Evolutionary conservation across 2,888 invertebrate genomes (phyloP).

Genomic region (Eurytoma adleriae): DNA sequence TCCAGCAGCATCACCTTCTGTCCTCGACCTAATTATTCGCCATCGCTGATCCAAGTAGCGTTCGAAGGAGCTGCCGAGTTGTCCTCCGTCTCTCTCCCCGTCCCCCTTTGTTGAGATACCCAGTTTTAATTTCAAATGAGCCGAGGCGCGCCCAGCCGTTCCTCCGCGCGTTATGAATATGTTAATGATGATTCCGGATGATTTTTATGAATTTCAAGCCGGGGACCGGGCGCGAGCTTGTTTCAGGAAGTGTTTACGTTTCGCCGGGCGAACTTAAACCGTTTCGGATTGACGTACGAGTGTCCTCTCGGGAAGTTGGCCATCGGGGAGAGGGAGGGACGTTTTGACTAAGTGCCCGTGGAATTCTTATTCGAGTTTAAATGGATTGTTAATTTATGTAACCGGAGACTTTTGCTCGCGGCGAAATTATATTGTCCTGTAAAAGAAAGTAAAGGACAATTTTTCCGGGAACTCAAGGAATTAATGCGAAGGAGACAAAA

Average conservation of each 20-base stretch:
- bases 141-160: conserved; percentile 1
- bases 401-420: no score
- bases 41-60: conserved; percentile 9
- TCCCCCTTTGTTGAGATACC: neutral
- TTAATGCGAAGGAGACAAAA: no score
- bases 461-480: no score
- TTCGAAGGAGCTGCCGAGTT: neutral
- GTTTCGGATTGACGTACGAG: conserved; percentile 2
- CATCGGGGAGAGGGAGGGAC: no score
- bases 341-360: no score
- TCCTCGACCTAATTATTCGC: conserved; percentile 17
- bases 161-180: conserved; percentile 11
- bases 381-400: no score
- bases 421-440: no score
- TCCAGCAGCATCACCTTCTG: neutral
- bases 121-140: conserved; percentile 12
- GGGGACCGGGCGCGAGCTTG: neutral
- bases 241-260: conserved; percentile 13
- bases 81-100: neutral
- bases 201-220: conserved; percentile 18
- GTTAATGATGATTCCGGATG: conserved; percentile 11
- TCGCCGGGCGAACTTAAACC: neutral
- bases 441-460: no score
- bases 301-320: neutral
- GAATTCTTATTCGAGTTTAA: no score